Percentiles rank a stretch among this genome's conserved stretches.
Evolutionary conservation across 2,797 vertebrate species (phyloP).

Genomic region (Leptoclinus maculatus): DNA sequence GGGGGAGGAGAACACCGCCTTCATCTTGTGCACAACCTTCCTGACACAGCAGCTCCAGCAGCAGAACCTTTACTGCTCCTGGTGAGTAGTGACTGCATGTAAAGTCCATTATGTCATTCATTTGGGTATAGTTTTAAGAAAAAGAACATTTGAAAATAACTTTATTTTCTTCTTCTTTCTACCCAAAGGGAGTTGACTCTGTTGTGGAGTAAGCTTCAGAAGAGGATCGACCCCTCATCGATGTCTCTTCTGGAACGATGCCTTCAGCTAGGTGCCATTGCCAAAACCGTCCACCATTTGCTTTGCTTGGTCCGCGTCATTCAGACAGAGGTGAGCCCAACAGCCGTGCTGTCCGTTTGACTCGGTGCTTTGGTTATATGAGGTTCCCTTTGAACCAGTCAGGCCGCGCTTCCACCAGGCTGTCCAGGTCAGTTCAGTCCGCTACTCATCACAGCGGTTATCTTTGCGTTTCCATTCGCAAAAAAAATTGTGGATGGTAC

Average conservation of each 20-base stretch:
- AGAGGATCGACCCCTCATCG: constrained; percentile 92
- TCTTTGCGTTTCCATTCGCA: neutral
- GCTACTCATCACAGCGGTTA: neutral
- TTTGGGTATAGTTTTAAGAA: neutral
- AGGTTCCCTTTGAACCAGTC: neutral
- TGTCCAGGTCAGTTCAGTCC: too few relatives aligned
- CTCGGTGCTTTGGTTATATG: neutral
- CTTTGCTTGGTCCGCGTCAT: constrained; percentile 97
- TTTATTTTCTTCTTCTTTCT: neutral
- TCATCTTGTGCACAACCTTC: constrained; percentile 97
- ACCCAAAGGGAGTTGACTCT: constrained; percentile 93
- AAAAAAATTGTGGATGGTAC: too few relatives aligned
- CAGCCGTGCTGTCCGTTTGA: neutral
- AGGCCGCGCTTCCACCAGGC: neutral
- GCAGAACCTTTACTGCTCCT: constrained; percentile 92
- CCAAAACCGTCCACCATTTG: constrained; percentile 95
- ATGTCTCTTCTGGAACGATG: constrained; percentile 95
- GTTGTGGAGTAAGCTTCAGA: constrained; percentile 98
- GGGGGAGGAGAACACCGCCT: constrained; percentile 95
- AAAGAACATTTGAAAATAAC: neutral
- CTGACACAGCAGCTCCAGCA: constrained; percentile 98
- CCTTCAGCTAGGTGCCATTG: constrained; percentile 97
- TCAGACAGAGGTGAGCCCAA: constrained; percentile 90
- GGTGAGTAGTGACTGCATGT: constrained; percentile 85
- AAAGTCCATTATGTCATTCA: neutral